A percentile compares a stretch with the other conserved stretches of the same genome.
These are phyloP conservation scores for Empidonax alnorum DNA, from an alignment of 2,113 vertebrate genomes.

Conservation along the genomic window DNA sequence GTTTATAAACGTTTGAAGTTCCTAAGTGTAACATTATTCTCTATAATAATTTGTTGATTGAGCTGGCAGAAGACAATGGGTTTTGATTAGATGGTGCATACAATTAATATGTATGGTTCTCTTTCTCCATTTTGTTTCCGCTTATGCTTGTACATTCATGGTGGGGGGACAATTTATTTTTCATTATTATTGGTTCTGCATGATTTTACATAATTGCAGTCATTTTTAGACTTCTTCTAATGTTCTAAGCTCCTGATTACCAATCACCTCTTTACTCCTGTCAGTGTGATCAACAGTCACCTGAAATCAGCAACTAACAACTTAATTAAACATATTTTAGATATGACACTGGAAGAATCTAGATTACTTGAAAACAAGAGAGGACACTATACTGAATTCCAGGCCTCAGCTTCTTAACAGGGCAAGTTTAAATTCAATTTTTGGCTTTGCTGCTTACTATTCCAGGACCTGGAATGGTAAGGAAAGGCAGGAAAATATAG, in stretches of 20 bases:
- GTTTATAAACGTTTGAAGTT: conserved; percentile 69
- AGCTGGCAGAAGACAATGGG: conserved; percentile 50
- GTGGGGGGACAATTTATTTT: background rate
- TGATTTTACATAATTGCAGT: conserved; percentile 35
- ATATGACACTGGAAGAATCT: background rate
- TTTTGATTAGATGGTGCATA: conserved; percentile 54
- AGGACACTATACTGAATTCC: background rate
- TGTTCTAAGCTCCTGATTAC: background rate
- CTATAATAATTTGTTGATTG: conserved; percentile 65
- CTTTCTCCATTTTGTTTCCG: conserved; percentile 24
- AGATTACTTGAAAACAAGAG: background rate
- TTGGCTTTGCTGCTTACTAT: background rate
- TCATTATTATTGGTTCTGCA: conserved; percentile 34
- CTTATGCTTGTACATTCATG: background rate
- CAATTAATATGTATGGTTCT: conserved; percentile 50
- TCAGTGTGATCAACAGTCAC: background rate
- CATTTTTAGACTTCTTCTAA: conserved; percentile 14
- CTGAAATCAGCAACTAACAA: background rate
- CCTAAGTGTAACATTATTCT: conserved; percentile 60
- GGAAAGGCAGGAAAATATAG: background rate
- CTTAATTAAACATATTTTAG: conserved; percentile 6
- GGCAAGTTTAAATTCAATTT: background rate
- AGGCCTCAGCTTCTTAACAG: background rate
- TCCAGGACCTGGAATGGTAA: background rate
- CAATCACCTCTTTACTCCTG: background rate